Conservation (phyloP, 1,140 invertebrate species). For the Anagrus nilaparvatae region DNA sequence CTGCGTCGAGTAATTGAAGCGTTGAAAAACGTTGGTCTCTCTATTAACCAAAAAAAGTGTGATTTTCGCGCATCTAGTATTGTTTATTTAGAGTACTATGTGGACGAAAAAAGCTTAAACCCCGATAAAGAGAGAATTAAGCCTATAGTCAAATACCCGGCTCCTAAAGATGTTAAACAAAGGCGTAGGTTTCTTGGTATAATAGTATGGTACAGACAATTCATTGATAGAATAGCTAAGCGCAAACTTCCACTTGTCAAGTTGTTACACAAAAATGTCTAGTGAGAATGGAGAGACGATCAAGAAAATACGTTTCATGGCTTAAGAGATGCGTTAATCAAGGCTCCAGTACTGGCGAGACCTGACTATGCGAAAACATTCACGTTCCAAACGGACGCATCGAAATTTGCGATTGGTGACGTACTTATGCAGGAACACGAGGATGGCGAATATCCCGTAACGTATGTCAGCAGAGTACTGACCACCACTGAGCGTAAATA, state of each 20-base stretch:
- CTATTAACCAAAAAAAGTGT: too few species aligned
- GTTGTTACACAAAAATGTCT: not conserved
- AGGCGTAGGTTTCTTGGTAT: not conserved
- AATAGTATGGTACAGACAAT: not conserved
- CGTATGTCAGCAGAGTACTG: not conserved
- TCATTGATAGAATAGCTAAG: not conserved
- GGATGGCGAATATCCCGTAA: not conserved
- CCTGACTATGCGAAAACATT: too few species aligned
- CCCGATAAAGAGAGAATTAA: not conserved
- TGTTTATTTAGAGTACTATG: not conserved
- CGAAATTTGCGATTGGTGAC: too few species aligned
- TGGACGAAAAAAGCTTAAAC: not conserved
- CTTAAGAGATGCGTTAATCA: not conserved
- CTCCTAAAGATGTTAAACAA: not conserved
- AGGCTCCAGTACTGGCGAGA: too few species aligned
- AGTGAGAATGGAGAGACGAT: not conserved
- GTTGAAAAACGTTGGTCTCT: too few species aligned
- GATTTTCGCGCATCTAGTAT: too few species aligned
- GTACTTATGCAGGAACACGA: not conserved
- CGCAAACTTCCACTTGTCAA: not conserved
- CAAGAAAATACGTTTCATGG: not conserved
- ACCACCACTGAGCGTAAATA: not conserved
- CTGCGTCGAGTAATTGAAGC: too few species aligned
- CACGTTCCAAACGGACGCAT: too few species aligned
- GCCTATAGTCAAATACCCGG: not conserved